Conservation (phyloP, 2,888 invertebrate species). For the Hirtodrosophila cameraria region DNA sequence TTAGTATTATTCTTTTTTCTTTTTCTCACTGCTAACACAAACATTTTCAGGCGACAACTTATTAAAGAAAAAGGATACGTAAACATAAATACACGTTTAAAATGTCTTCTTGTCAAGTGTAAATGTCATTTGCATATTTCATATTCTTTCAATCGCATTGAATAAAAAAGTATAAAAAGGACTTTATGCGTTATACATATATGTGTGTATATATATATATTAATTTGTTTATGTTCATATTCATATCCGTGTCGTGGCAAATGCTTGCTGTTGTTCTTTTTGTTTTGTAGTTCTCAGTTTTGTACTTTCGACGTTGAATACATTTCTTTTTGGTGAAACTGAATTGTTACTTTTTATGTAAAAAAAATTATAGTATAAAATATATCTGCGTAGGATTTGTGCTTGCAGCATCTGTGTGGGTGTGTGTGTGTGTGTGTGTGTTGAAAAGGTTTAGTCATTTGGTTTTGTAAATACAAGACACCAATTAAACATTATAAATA, state of each 20-base stretch:
- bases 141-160: slow-evolving; percentile 32
- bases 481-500: slow-evolving; percentile 60
- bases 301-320: slow-evolving; percentile 59
- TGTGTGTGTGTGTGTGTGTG: slow-evolving; percentile 25
- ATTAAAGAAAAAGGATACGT: slow-evolving; percentile 31
- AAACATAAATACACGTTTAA: slow-evolving; percentile 49
- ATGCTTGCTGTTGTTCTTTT: slow-evolving; percentile 49
- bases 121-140: slow-evolving; percentile 33
- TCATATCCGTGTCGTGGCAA: slow-evolving; percentile 47
- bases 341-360: slow-evolving; percentile 43
- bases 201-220: slow-evolving; percentile 8
- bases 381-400: slow-evolving; percentile 52
- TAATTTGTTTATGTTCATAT: slow-evolving; percentile 30
- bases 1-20: slow-evolving; percentile 31
- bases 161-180: slow-evolving; percentile 42
- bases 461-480: slow-evolving; percentile 66
- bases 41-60: slow-evolving; percentile 32
- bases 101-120: slow-evolving; percentile 68
- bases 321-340: slow-evolving; percentile 71
- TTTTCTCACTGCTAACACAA: slow-evolving; percentile 21
- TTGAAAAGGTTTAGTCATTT: slow-evolving; percentile 41
- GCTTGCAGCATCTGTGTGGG: slow-evolving; percentile 60
- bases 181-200: slow-evolving; percentile 20
- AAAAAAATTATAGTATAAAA: slow-evolving; percentile 28
- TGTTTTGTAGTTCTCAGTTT: slow-evolving; percentile 29